Conservation (phyloP, 2,113 vertebrate genomes). For the Myotis lucifugus region DNA sequence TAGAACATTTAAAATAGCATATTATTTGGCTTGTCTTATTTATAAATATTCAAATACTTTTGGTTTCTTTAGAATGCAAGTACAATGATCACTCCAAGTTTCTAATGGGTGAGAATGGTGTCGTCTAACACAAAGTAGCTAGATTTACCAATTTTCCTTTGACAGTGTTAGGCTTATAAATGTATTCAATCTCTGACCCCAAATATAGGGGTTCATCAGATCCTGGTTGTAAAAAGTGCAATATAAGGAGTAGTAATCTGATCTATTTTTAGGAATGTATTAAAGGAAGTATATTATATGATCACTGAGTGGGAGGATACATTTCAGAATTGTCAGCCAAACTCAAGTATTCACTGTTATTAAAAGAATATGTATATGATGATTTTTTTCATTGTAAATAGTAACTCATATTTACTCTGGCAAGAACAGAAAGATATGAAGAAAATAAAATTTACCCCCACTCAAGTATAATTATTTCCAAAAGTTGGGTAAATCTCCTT, state of each 20-base stretch:
- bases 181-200: background rate
- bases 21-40: slow-evolving; percentile 52
- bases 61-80: slow-evolving; percentile 38
- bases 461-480: background rate
- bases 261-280: background rate
- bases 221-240: background rate
- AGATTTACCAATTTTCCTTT: background rate
- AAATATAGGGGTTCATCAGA: background rate
- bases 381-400: background rate
- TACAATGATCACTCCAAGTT: background rate
- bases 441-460: background rate
- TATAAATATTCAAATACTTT: slow-evolving; percentile 59
- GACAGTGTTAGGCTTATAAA: background rate
- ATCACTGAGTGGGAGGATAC: background rate
- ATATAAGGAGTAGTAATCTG: background rate
- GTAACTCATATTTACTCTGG: background rate
- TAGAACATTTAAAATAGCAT: slow-evolving; percentile 55
- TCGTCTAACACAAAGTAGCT: background rate
- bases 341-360: background rate
- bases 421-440: background rate
- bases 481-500: background rate
- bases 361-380: background rate
- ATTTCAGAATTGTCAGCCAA: background rate
- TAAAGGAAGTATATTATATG: background rate
- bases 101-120: background rate